Conservation (phyloP, 1,140 invertebrate species). For the Conus ventricosus region DNA sequence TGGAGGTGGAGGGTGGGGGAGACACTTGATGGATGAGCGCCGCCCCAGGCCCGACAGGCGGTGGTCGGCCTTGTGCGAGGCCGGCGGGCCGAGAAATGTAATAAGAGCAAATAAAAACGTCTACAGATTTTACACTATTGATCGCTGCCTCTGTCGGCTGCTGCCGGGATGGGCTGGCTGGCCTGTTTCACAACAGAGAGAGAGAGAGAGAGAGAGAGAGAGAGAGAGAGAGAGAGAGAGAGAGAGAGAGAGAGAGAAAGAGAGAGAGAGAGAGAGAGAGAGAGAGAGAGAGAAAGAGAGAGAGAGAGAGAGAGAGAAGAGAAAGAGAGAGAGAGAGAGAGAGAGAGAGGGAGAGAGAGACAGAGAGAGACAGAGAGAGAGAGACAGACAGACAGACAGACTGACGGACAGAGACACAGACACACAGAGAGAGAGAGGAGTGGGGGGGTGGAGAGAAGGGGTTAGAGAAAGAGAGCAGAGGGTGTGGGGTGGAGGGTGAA, state of each 20-base stretch:
- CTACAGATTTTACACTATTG: conserved; percentile 26
- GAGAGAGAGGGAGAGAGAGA: background rate
- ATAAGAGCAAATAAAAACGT: conserved; percentile 29
- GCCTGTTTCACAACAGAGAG: background rate
- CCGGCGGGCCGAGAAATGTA: conserved; percentile 15
- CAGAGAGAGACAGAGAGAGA: too few species aligned
- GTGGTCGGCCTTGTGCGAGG: background rate
- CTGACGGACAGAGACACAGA: background rate
- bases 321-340: background rate
- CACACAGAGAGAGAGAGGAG: background rate
- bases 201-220: too few species aligned
- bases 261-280: background rate
- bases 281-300: background rate
- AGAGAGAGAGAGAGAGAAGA: background rate
- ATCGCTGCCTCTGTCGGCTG: background rate
- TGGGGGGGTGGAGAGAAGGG: background rate
- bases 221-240: background rate
- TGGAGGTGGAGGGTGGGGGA: background rate
- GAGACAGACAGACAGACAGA: background rate
- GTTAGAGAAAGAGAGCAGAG: background rate
- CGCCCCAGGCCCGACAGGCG: conserved; percentile 5
- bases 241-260: background rate
- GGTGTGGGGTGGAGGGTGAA: background rate
- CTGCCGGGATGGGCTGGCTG: background rate
- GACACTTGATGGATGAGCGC: conserved; percentile 10